Percentiles rank a stretch among this genome's conserved stretches.
Conservation (phyloP, 2,888 invertebrate genomes). For the Macrophya annulata region DNA sequence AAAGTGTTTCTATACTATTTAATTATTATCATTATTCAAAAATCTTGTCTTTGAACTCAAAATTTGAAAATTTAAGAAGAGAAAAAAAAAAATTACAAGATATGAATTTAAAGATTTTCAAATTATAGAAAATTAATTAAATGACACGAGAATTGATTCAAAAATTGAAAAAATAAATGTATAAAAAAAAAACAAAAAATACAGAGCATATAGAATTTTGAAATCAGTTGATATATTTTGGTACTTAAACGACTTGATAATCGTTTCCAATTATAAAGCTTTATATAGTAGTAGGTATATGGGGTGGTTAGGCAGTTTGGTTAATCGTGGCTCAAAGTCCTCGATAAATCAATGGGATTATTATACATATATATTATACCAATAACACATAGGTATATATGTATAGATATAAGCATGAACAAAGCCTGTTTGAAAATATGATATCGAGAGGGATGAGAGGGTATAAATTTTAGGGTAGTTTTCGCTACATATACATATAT, state of each 20-base stretch:
- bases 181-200: neutral
- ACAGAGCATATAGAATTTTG: constrained; percentile 2
- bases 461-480: constrained; percentile 30
- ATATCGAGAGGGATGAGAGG: neutral
- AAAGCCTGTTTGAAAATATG: constrained; percentile 54
- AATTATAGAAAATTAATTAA: too few relatives aligned
- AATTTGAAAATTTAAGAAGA: too few relatives aligned
- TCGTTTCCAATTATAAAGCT: constrained; percentile 70
- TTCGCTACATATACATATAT: too few relatives aligned
- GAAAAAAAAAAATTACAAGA: too few relatives aligned
- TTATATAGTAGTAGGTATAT: constrained; percentile 49
- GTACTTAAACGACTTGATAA: constrained; percentile 66
- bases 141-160: too few relatives aligned
- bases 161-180: neutral
- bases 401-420: constrained; percentile 59
- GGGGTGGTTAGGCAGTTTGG: constrained; percentile 31
- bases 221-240: neutral
- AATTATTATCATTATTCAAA: too few relatives aligned
- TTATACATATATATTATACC: neutral
- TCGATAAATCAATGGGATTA: constrained; percentile 72
- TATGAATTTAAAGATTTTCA: too few relatives aligned
- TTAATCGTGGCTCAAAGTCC: constrained; percentile 70
- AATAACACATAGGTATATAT: neutral
- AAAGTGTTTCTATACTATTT: too few relatives aligned
- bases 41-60: too few relatives aligned